These are phyloP conservation scores for Drosophila quadrilineata DNA, from an alignment of 1,140 invertebrate genomes.

Conservation along the genomic window DNA sequence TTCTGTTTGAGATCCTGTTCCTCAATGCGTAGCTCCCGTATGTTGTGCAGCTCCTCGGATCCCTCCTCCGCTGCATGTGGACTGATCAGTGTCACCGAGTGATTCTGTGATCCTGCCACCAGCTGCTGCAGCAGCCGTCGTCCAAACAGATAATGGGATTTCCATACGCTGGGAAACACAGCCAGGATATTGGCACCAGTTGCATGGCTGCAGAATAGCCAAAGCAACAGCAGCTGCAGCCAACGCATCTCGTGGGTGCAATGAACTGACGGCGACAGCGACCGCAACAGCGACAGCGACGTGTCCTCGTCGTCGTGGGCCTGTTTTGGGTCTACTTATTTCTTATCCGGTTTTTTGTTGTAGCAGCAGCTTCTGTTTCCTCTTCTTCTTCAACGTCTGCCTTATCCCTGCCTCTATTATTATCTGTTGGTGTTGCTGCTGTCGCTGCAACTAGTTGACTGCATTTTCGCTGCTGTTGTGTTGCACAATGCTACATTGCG, in stretches of 20 bases:
- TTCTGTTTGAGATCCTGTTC: slow-evolving; percentile 69
- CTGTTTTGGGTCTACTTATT: no score
- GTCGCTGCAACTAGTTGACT: slow-evolving; percentile 26
- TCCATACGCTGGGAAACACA: slow-evolving; percentile 74
- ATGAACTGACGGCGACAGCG: no score
- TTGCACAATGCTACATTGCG: slow-evolving; percentile 38
- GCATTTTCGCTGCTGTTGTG: slow-evolving; percentile 49
- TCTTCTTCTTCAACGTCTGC: slow-evolving; percentile 6
- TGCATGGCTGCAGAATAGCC: slow-evolving; percentile 34
- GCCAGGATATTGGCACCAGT: slow-evolving; percentile 64
- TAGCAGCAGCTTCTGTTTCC: slow-evolving; percentile 12
- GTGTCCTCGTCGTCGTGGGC: slow-evolving; percentile 17
- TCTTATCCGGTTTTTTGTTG: slow-evolving; percentile 71
- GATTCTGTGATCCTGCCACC: slow-evolving; percentile 78
- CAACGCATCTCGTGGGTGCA: slow-evolving; percentile 47
- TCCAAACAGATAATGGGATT: slow-evolving; percentile 75
- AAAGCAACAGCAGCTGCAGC: slow-evolving; percentile 40
- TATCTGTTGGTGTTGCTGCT: slow-evolving; percentile 55
- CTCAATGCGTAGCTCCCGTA: slow-evolving; percentile 64
- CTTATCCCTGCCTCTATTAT: slow-evolving; percentile 37
- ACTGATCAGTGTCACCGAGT: slow-evolving; percentile 81
- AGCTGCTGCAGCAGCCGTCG: slow-evolving; percentile 81
- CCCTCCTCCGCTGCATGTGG: slow-evolving; percentile 39
- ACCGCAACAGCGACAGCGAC: no score
- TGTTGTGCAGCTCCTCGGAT: slow-evolving; percentile 15